Base-by-base conservation (phyloP, 2,113 vertebrate species). In the Tragelaphus imberbis region DNA sequence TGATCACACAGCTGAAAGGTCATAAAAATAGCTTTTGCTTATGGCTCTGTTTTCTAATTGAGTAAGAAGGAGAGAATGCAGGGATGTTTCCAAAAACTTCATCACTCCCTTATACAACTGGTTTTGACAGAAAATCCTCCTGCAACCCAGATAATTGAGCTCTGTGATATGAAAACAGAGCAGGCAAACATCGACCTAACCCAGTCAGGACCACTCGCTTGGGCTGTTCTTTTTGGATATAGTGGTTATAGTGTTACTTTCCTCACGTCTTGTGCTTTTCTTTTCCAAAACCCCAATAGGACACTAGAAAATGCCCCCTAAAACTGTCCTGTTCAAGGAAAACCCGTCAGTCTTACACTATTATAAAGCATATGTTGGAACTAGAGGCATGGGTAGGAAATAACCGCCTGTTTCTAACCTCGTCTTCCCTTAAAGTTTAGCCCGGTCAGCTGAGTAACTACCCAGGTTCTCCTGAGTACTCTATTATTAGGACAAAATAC, bases 51-150 rank as follows among this genome's bases (percentile, higher is more conserved):
- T 94, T 95, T 86, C 75, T 95, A 91, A 84, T 55, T 93, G 82
- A 51, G 3, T 82, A 51, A 92, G 21, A 56, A 49, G 33, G 33
- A 94, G 59, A 82, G 51, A 36, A 79, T 16, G 15, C 27, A 90
- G 14, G 49, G 63, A 68, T 61, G 16, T 77, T 89, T 94, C 56
- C 47, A 61, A 93, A 81, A 87, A 7, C 36, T 88, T 79, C 91
- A 58, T 88, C 53, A 28, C 23, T 86, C 11, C 0, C 44, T 68
- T 51, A 7, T 55, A 56, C 11, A 81, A 30, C 36, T 81, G 30
- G 40, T 85, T 94, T 89, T 58, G 81, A 94, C 65, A 97, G 49
- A 88, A 92, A 97, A 65, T 59, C 93, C 49, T 87, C 86, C 58
- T 14, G 10, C 77, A 81, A 36, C 17, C 58, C 77, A 90, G 84